These are phyloP conservation scores for Paradisaea rubra DNA, from an alignment of 2,113 vertebrate genomes.

Conservation along the genomic window DNA sequence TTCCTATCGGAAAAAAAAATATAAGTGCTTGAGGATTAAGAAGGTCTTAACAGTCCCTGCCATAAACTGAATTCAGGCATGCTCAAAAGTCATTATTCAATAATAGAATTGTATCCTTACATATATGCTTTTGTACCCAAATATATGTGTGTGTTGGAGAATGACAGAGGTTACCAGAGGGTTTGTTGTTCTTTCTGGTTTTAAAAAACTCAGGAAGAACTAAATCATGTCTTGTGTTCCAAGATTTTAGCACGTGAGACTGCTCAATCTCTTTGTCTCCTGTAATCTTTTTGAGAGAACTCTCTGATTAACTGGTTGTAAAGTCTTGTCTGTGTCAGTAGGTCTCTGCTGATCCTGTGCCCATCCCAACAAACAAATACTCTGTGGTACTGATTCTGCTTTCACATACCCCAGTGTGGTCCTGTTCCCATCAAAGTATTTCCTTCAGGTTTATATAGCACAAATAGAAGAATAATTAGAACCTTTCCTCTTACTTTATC, in stretches of 20 bases:
- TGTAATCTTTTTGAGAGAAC: not conserved
- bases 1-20: not conserved
- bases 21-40: not conserved
- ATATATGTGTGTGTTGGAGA: not conserved
- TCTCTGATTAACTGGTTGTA: not conserved
- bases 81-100: not conserved
- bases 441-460: not conserved
- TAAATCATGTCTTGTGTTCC: not conserved
- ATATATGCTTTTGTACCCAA: not conserved
- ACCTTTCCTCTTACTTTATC: slow-evolving; percentile 36
- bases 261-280: not conserved
- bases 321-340: not conserved
- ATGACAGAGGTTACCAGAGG: not conserved
- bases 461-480: slow-evolving; percentile 19
- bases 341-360: not conserved
- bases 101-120: not conserved
- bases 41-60: not conserved
- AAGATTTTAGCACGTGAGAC: not conserved
- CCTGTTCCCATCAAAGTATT: not conserved
- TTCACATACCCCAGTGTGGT: not conserved
- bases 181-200: not conserved
- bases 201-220: not conserved
- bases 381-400: not conserved
- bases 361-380: not conserved
- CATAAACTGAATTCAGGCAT: not conserved